Evolutionary conservation across 2,113 vertebrate species (phyloP).

Genomic region (Trogon melanurus): DNA sequence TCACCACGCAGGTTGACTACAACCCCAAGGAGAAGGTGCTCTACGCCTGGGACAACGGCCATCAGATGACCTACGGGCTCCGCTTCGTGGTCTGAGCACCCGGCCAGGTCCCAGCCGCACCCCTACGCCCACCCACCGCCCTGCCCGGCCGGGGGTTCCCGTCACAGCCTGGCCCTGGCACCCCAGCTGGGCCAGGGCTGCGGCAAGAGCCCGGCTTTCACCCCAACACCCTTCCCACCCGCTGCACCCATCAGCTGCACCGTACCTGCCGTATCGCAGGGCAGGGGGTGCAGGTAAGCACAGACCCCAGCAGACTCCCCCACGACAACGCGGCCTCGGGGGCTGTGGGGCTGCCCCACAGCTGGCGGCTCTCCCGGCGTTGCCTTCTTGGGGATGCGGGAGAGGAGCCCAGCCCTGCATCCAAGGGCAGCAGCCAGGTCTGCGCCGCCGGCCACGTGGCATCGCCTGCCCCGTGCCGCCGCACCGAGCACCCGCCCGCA

Average conservation of each 20-base stretch:
- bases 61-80: constrained; percentile 91
- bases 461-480: background rate
- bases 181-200: background rate
- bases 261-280: fast-evolving
- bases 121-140: background rate
- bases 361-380: fast-evolving
- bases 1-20: constrained; percentile 96
- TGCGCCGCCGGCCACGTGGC: fast-evolving
- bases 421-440: background rate
- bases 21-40: constrained; percentile 95
- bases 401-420: background rate
- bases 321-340: background rate
- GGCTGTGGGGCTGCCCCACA: background rate
- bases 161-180: background rate
- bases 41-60: constrained; percentile 97
- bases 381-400: fast-evolving
- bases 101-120: background rate
- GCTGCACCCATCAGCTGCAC: background rate
- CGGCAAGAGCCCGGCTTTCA: background rate
- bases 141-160: background rate
- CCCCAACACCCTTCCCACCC: background rate
- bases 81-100: constrained; percentile 85
- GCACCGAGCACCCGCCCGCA: background rate
- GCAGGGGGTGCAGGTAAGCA: background rate
- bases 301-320: background rate